Evolutionary conservation across 2,113 vertebrate genomes (phyloP), one percentile per base, ranked within the genome.

Genomic region (Lonchura striata): DNA sequence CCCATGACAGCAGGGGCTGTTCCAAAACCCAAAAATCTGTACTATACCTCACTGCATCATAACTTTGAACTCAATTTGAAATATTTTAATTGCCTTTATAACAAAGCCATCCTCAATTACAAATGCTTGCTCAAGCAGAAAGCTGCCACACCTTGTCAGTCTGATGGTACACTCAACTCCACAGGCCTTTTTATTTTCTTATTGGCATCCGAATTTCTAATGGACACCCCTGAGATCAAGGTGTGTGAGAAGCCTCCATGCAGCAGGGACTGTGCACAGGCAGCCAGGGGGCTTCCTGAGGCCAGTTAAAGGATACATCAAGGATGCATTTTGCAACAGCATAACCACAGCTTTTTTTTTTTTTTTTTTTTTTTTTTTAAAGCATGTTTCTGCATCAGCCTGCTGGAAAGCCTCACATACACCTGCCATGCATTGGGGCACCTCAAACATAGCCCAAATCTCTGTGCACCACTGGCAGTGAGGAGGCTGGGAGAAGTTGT

Each of bases 381-480:
- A 79, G 28, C 37, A 5, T 4, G 15, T 65, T 88, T 86, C 50
- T 86, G 37, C 66, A 35, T 35, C 13, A 77, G 50, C 59, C 28
- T 39, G 47, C n/a, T 27, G 31, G 49, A 56, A 86, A 84, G 35
- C 20, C 70, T 60, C 72, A 21, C 44, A 3, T 0, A 53, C 5
- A 56, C 22, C 44, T 47, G 42, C 53, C 41, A 8, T 2, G 20
- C 5, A 2, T 14, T 18, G 76, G 44, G 49, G 44, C 56, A 57
- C 68, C 68, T 46, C 56, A 41, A 71, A 31, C 2, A 1, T 35
- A 46, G 77, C 1, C 35, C 0, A 0, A 68, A 59, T 2, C 53
- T 9, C 42, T 14, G 14, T 3, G 17, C 0, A 2, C 22, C 0
- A 6, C 70, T 2, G 21, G 35, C 0, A 3, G 35, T 28, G 13